Evolutionary conservation across 92 coral and sea anemone species (phyloP).

Genomic region (Heliopora coerulea): DNA sequence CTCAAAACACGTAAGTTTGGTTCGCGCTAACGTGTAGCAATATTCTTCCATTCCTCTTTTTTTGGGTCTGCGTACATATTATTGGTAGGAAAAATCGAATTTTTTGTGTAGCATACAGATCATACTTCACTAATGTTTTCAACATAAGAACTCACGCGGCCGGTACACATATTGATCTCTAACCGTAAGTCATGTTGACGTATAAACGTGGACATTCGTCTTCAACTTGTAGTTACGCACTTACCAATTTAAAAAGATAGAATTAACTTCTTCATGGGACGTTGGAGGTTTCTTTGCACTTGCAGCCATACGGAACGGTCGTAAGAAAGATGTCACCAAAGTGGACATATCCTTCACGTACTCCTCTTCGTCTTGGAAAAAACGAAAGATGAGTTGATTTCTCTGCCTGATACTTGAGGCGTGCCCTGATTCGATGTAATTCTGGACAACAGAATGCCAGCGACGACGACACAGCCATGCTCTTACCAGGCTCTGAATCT

Average conservation of each 20-base stretch:
- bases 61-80: too few relatives aligned
- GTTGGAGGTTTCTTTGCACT: conserved; percentile 92
- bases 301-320: conserved; percentile 99
- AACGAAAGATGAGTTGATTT: conserved; percentile 80
- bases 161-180: too few relatives aligned
- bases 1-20: too few relatives aligned
- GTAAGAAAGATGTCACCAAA: conserved; percentile 79
- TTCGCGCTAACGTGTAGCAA: too few relatives aligned
- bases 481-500: conserved; percentile 96
- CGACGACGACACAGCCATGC: conserved; percentile 99
- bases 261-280: conserved; percentile 93
- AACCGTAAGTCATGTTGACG: too few relatives aligned
- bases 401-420: conserved; percentile 99
- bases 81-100: too few relatives aligned
- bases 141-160: too few relatives aligned
- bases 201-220: too few relatives aligned
- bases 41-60: too few relatives aligned
- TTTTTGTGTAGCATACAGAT: too few relatives aligned
- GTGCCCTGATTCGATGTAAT: conserved; percentile 98
- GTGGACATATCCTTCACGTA: conserved; percentile 83
- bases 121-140: too few relatives aligned
- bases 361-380: conserved; percentile 87
- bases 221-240: too few relatives aligned
- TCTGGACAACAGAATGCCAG: conserved; percentile 95
- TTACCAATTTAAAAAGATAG: conserved; percentile 96